Percentiles rank a stretch among this genome's conserved stretches.
Evolutionary conservation across 2,797 vertebrate species (phyloP).

Genomic region (Pteropus rufus): DNA sequence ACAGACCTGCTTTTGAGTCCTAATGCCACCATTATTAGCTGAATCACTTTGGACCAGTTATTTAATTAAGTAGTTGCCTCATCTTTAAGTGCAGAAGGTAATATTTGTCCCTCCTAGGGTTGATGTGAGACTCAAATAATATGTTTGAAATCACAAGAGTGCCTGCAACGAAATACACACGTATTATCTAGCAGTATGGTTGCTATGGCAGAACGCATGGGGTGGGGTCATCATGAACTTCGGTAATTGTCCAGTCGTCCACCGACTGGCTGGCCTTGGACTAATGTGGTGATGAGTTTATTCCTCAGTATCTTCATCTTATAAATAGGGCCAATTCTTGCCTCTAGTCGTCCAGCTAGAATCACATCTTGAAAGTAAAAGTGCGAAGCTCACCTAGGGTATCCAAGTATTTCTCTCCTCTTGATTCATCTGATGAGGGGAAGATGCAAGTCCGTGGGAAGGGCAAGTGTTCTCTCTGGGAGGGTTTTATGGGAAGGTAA

Average conservation of each 20-base stretch:
- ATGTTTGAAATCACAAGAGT: not conserved
- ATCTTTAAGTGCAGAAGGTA: not conserved
- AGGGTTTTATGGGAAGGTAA: conserved; percentile 1
- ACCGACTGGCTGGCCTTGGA: not conserved
- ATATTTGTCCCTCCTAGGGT: not conserved
- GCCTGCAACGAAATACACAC: not conserved
- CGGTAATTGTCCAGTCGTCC: not conserved
- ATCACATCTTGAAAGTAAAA: not conserved
- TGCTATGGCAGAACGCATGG: rapidly evolving
- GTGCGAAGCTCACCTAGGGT: not conserved
- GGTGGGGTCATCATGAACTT: not conserved
- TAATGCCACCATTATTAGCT: not conserved
- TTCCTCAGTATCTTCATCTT: not conserved
- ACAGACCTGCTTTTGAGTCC: not conserved
- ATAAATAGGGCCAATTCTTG: not conserved
- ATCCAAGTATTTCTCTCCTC: not conserved
- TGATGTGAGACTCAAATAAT: not conserved
- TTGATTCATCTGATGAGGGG: not conserved
- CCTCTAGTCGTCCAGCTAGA: not conserved
- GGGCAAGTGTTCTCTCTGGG: conserved; percentile 41
- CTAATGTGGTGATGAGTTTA: not conserved
- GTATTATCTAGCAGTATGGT: rapidly evolving
- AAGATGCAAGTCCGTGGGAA: not conserved
- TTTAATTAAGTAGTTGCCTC: not conserved
- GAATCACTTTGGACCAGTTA: not conserved